These are phyloP conservation scores for Catalaphyllia jardinei DNA, from an alignment of 64 coral and sea anemone species.

Conservation along the genomic window DNA sequence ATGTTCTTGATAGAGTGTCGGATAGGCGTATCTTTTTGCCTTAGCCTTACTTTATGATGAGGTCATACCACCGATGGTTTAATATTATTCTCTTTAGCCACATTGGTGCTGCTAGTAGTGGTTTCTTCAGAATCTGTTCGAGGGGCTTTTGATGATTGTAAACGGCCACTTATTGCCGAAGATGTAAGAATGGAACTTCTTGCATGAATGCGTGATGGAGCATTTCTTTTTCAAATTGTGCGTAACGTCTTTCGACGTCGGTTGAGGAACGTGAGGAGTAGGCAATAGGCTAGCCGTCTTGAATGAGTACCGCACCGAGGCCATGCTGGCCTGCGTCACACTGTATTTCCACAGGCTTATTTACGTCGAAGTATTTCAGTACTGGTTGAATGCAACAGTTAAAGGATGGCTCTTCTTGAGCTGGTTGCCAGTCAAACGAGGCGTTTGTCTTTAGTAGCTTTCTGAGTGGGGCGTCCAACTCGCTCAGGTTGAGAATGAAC, in stretches of 20 bases:
- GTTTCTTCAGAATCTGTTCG: conserved; percentile 43
- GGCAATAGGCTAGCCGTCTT: not conserved
- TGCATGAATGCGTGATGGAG: conserved; percentile 12
- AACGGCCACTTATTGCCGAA: conserved; percentile 30
- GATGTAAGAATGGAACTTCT: conserved; percentile 29
- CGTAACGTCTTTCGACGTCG: conserved; percentile 3
- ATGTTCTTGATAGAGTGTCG: no score
- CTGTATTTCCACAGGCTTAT: conserved; percentile 20
- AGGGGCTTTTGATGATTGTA: conserved; percentile 51
- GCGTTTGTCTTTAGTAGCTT: no score
- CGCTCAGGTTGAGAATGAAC: no score
- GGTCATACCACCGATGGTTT: conserved; percentile 25
- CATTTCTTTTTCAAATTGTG: conserved; percentile 37
- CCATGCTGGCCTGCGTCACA: conserved; percentile 47
- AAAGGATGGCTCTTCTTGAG: no score
- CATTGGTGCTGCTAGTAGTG: conserved; percentile 26
- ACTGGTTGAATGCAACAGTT: no score
- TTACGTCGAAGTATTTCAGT: no score
- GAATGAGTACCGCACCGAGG: conserved; percentile 32
- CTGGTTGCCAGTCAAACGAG: no score
- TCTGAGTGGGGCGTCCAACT: no score
- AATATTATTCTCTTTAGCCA: conserved; percentile 36
- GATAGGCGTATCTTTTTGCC: no score
- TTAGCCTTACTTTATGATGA: no score
- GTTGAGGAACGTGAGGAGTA: not conserved